These are phyloP conservation scores for Marcusenius ussheri DNA, from an alignment of 2,113 vertebrate genomes.

Conservation along the genomic window DNA sequence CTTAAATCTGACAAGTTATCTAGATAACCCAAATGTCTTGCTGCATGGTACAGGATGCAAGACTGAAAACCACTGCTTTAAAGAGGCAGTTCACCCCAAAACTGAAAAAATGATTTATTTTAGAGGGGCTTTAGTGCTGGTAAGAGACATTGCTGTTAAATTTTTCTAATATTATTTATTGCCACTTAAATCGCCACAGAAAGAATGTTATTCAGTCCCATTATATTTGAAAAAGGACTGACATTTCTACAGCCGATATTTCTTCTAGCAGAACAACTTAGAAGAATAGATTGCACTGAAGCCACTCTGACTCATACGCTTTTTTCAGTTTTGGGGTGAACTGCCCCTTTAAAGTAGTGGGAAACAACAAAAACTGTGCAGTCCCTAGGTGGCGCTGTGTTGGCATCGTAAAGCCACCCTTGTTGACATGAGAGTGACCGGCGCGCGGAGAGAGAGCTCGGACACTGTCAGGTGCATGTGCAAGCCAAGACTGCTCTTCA, in stretches of 20 bases:
- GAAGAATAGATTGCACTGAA: not conserved
- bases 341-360: not conserved
- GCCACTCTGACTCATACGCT: not conserved
- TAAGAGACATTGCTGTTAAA: not conserved
- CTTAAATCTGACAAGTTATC: not conserved
- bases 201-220: not conserved
- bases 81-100: not conserved
- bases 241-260: not conserved
- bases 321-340: not conserved
- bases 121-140: not conserved
- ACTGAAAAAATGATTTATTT: not conserved
- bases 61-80: not conserved
- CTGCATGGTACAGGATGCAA: not conserved
- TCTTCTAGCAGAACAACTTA: not conserved
- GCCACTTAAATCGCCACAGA: not conserved
- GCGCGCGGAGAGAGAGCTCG: no score
- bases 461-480: not conserved
- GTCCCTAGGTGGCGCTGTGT: constrained; percentile 42
- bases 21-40: not conserved
- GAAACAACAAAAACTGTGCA: not conserved
- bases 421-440: not conserved
- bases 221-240: not conserved
- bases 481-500: not conserved
- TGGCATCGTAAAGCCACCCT: not conserved
- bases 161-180: not conserved